Conservation (phyloP, 2,797 vertebrate genomes). For the Glossophaga mutica region DNA sequence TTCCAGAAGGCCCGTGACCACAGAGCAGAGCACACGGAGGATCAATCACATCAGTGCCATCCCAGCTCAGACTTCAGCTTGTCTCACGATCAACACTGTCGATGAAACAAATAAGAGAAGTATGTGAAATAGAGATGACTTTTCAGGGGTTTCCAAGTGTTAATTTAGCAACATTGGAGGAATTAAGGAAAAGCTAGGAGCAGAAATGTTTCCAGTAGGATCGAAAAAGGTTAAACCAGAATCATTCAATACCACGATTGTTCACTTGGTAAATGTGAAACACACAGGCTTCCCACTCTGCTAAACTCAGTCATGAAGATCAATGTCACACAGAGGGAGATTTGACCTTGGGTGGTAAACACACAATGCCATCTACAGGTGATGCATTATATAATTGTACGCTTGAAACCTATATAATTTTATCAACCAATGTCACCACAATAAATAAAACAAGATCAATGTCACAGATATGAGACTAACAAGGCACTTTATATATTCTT, state of each 20-base stretch:
- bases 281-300: background rate
- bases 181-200: background rate
- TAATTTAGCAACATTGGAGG: conserved; percentile 8
- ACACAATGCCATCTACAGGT: background rate
- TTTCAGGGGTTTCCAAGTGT: background rate
- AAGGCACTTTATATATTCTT: background rate
- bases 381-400: background rate
- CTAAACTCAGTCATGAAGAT: background rate
- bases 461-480: background rate
- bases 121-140: background rate
- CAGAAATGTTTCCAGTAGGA: conserved; percentile 16
- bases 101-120: background rate
- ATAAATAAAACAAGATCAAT: background rate
- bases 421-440: background rate
- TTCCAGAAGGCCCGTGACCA: conserved; percentile 1
- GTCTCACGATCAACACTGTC: conserved; percentile 18
- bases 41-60: background rate
- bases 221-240: background rate
- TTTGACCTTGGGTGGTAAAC: background rate
- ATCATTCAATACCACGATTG: background rate
- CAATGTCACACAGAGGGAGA: background rate
- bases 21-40: background rate
- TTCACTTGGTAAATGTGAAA: background rate
- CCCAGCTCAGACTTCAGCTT: background rate
- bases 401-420: background rate